Conservation (phyloP, 2,797 vertebrate species). For the Cyclura pinguis region DNA sequence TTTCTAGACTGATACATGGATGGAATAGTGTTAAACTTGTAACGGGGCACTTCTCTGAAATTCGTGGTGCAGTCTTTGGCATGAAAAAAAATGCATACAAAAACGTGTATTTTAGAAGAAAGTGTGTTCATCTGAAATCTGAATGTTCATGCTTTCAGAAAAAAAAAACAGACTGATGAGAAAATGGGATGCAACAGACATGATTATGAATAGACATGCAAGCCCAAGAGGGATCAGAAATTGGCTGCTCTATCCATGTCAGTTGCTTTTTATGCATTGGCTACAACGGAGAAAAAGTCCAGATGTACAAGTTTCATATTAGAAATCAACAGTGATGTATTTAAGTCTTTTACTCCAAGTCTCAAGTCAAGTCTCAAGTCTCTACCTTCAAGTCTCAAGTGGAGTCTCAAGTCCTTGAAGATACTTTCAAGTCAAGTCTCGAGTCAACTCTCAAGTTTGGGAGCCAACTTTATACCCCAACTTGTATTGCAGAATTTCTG, state of each 20-base stretch:
- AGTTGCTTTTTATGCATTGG: not conserved
- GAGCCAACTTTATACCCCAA: too few species aligned
- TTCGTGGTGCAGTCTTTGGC: not conserved
- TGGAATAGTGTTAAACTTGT: not conserved
- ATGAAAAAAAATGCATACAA: not conserved
- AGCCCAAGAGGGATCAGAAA: not conserved
- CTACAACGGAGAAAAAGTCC: too few species aligned
- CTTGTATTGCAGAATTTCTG: too few species aligned
- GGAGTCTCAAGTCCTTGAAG: too few species aligned
- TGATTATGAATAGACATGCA: not conserved
- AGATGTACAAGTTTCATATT: not conserved
- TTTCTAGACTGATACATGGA: not conserved
- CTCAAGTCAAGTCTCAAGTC: too few species aligned
- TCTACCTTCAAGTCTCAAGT: too few species aligned
- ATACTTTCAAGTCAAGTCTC: too few species aligned
- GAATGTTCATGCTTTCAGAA: not conserved
- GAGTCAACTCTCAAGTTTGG: too few species aligned
- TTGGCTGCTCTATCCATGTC: not conserved
- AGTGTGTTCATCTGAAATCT: not conserved
- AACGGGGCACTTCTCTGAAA: not conserved
- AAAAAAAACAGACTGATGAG: too few species aligned
- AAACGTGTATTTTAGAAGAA: too few species aligned
- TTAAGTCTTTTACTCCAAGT: too few species aligned
- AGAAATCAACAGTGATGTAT: not conserved
- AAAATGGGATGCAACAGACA: too few species aligned